These are phyloP conservation scores for Phrixothrix hirtus DNA, from an alignment of 2,888 invertebrate species.

Conservation along the genomic window DNA sequence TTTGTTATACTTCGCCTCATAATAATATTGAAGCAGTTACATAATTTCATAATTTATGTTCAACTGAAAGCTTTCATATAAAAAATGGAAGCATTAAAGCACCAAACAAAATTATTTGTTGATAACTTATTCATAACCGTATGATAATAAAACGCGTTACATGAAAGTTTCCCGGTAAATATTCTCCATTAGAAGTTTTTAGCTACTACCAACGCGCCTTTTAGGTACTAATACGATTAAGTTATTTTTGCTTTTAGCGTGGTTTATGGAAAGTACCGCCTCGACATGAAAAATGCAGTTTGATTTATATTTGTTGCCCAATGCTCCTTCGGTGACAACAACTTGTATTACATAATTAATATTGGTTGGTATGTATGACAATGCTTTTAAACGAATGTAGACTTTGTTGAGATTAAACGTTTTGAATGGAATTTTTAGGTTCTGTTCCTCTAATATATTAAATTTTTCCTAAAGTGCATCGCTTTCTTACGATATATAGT, in stretches of 20 bases:
- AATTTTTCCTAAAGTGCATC: no score
- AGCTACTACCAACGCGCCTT: slow-evolving; percentile 26
- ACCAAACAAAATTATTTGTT: slow-evolving; percentile 18
- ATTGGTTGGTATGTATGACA: no score
- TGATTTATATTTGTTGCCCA: slow-evolving; percentile 30
- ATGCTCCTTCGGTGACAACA: no score
- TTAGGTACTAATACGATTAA: slow-evolving; percentile 31
- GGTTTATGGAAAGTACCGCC: slow-evolving; percentile 27
- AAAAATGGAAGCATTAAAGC: slow-evolving; percentile 10
- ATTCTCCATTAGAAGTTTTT: slow-evolving; percentile 30
- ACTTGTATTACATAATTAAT: no score
- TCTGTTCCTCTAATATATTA: no score
- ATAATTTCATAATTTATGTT: not conserved
- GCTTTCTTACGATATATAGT: no score
- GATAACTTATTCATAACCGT: slow-evolving; percentile 27
- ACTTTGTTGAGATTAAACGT: no score
- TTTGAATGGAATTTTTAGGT: no score
- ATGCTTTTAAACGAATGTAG: no score
- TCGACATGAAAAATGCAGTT: slow-evolving; percentile 29
- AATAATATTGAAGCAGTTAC: no score
- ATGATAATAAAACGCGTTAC: slow-evolving; percentile 27
- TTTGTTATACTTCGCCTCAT: no score
- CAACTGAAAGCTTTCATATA: slow-evolving; percentile 15
- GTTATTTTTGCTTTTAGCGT: slow-evolving; percentile 32
- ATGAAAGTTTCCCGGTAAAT: slow-evolving; percentile 28